Evolutionary conservation across 1,140 invertebrate genomes (phyloP).

Genomic region (Listronotus oregonensis): DNA sequence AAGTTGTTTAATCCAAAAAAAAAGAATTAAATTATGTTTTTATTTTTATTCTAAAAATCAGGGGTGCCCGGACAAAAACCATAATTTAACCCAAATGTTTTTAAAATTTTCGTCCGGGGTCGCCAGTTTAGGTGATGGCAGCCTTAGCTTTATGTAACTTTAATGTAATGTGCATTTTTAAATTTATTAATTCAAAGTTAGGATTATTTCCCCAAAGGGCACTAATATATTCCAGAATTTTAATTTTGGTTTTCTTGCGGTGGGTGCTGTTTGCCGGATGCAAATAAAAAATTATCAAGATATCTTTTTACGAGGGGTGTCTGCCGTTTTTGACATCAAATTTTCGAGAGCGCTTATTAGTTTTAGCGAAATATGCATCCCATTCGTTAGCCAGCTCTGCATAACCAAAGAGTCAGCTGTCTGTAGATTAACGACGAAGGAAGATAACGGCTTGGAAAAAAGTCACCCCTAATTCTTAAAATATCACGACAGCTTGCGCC

Average conservation of each 20-base stretch:
- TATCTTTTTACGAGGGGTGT: slow-evolving; percentile 17
- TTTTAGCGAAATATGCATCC: slow-evolving; percentile 20
- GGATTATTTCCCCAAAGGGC: too few relatives aligned
- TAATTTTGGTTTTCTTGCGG: not conserved
- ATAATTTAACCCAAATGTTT: too few relatives aligned
- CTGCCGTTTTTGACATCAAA: slow-evolving; percentile 16
- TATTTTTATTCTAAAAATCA: too few relatives aligned
- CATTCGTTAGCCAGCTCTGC: slow-evolving; percentile 11
- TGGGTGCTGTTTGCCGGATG: slow-evolving; percentile 2
- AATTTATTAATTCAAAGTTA: too few relatives aligned
- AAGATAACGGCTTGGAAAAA: slow-evolving; percentile 28
- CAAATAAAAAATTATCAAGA: slow-evolving; percentile 7
- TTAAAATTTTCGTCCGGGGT: too few relatives aligned
- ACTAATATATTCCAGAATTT: too few relatives aligned
- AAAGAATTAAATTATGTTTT: too few relatives aligned
- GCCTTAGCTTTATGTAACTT: too few relatives aligned
- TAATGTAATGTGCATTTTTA: too few relatives aligned
- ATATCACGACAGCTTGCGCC: slow-evolving; percentile 25
- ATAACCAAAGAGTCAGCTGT: slow-evolving; percentile 30
- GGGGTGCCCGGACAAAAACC: too few relatives aligned
- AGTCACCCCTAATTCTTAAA: slow-evolving; percentile 27
- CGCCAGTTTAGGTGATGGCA: too few relatives aligned
- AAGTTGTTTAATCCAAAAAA: too few relatives aligned
- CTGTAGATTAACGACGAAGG: slow-evolving; percentile 19
- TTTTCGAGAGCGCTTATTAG: slow-evolving; percentile 21